Conservation (phyloP, 2,888 invertebrate genomes). For the Abrostola tripartita region DNA sequence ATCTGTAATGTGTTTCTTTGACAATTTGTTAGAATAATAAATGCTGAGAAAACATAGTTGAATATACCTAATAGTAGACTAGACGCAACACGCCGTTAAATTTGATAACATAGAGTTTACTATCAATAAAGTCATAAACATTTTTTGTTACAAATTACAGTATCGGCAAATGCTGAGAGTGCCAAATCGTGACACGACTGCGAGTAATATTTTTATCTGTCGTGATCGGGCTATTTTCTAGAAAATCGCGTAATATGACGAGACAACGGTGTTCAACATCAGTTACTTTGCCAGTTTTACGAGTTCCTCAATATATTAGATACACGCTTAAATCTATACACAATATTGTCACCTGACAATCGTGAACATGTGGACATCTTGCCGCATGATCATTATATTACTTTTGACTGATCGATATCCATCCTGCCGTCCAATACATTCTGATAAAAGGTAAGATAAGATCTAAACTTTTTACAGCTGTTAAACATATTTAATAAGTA, state of each 20-base stretch:
- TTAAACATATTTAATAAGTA: background rate
- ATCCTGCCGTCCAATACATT: no score
- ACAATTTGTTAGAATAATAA: constrained; percentile 10
- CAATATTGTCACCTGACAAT: constrained; percentile 27
- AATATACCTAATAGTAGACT: no score
- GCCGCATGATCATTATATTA: no score
- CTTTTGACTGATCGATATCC: no score
- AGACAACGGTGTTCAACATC: constrained; percentile 56
- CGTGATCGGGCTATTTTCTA: constrained; percentile 55
- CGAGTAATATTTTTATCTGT: constrained; percentile 49
- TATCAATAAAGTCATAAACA: constrained; percentile 44
- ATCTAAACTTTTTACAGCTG: no score
- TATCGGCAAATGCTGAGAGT: constrained; percentile 45
- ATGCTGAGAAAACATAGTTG: constrained; percentile 5
- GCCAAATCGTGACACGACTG: constrained; percentile 50
- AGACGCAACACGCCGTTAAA: constrained; percentile 13
- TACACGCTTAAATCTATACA: constrained; percentile 62
- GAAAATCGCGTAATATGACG: constrained; percentile 62
- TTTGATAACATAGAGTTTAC: constrained; percentile 35
- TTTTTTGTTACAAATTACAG: constrained; percentile 46
- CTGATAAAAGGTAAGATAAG: no score
- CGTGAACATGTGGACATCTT: no score
- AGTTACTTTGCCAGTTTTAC: constrained; percentile 66
- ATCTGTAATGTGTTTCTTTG: constrained; percentile 7
- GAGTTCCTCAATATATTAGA: constrained; percentile 67